A percentile compares a stretch with the other conserved stretches of the same genome.
Conservation (phyloP, 2,797 vertebrate species). For the Chloroceryle inda region DNA sequence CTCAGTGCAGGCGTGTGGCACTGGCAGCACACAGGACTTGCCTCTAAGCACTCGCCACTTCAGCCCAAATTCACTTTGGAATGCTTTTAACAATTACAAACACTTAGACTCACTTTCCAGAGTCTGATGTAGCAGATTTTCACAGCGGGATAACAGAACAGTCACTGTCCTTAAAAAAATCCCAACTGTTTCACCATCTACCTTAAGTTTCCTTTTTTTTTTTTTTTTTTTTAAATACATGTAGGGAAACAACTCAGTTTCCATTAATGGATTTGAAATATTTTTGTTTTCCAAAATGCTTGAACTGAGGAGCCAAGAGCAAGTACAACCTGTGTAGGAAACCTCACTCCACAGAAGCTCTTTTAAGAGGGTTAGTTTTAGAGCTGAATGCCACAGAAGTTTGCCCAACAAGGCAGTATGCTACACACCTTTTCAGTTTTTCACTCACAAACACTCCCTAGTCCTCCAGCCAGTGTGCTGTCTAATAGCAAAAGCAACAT, state of each 20-base stretch:
- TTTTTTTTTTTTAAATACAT: background rate
- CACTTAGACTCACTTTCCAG: background rate
- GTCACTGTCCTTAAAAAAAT: background rate
- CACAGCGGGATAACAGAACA: background rate
- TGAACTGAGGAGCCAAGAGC: background rate
- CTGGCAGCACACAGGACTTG: background rate
- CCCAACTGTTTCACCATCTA: background rate
- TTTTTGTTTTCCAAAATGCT: background rate
- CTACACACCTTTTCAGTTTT: background rate
- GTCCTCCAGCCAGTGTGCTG: background rate
- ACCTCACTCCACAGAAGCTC: background rate
- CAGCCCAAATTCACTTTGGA: background rate
- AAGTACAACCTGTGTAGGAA: fast-evolving
- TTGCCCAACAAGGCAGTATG: background rate
- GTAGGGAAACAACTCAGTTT: background rate
- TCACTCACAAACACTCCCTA: background rate
- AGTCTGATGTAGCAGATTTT: background rate
- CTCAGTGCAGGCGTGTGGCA: fast-evolving
- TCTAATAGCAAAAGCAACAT: background rate
- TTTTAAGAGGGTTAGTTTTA: background rate
- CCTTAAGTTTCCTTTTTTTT: background rate
- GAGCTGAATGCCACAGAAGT: background rate
- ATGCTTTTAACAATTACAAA: background rate
- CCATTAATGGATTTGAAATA: background rate
- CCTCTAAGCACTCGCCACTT: background rate